Base-by-base conservation (phyloP, 2,888 invertebrate genomes). In the Drosophila hamatofila region DNA sequence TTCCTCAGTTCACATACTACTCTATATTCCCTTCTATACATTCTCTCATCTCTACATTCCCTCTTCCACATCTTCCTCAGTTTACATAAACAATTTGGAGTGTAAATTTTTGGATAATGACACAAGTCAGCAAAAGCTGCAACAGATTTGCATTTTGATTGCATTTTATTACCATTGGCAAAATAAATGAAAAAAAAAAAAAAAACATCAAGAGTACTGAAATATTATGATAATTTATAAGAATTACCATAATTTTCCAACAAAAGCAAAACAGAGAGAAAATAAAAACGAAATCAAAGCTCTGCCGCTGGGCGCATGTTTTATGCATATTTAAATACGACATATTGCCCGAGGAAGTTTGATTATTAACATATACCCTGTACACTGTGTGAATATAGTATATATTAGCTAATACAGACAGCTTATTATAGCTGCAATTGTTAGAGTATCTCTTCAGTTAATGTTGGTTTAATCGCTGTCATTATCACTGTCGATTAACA, bases 71-170 rank as follows among this genome's bases (percentile, higher is more conserved):
- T 33, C 11, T 33, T 12, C 7, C 44, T 1, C 21, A 5, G 14
- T 51, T 37, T 2, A 52, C 23, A n/a, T 35, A 2, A 27, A 16
- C 37, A 35, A n/a, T n/a, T 64, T 52, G 16, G 12, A 11, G 25
- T 21, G 27, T 57, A 23, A 16, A 21, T 16, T 37, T 21, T 39
- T n/a, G 49, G 58, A 0, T 39, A 27, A 54, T 39, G 35, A 52
- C 62, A 60, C 62, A 55, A 65, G 64, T 68, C 59, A 42, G 56
- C 42, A 16, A 60, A 75, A 68, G 41, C 54, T 57, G 72, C 63
- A 61, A 35, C 46, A 35, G 66, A 75, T 78, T 77, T 77, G 64
- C 77, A 77, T 77, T 66, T 78, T 71, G 72, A 78, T 78, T 75
- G 78, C 77, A 77, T 74, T 74, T 77, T 39, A 70, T 73, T 30